phyloP scores from a whole-genome alignment of 2,797 vertebrate genomes.

The Glossophaga mutica region DNA sequence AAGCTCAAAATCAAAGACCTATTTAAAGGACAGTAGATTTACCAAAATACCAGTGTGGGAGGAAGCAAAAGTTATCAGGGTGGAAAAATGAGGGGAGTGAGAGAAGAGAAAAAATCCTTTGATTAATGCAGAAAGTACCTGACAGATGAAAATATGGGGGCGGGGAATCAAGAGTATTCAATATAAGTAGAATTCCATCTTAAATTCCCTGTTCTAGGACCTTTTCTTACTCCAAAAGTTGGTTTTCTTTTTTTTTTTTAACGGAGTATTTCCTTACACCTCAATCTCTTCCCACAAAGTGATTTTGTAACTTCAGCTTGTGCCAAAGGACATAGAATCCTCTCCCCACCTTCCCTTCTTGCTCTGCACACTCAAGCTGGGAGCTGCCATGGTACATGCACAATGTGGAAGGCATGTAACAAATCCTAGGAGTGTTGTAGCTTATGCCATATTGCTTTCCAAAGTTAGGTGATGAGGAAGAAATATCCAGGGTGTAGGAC shows the following conservation, averaged over 20 bases:
- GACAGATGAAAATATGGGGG: rapidly evolving
- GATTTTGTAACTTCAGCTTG: background rate
- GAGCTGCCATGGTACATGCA: background rate
- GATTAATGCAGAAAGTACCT: background rate
- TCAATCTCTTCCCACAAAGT: background rate
- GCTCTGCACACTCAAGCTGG: background rate
- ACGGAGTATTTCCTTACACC: background rate
- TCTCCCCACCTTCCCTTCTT: background rate
- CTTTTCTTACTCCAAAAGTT: background rate
- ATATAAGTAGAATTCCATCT: background rate
- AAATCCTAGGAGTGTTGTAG: background rate
- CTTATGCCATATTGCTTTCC: background rate
- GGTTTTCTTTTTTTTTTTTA: background rate
- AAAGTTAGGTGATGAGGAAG: background rate
- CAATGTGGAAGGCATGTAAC: rapidly evolving
- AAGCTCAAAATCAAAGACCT: background rate
- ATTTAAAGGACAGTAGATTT: background rate
- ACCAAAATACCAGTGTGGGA: background rate
- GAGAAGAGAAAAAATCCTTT: background rate
- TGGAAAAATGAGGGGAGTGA: background rate
- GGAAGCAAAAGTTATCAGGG: background rate
- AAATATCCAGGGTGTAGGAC: background rate
- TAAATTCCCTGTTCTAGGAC: background rate
- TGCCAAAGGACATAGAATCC: background rate
- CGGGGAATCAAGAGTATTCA: background rate